phyloP scores from a whole-genome alignment of 2,113 vertebrate species.

The Nothoprocta pentlandii region DNA sequence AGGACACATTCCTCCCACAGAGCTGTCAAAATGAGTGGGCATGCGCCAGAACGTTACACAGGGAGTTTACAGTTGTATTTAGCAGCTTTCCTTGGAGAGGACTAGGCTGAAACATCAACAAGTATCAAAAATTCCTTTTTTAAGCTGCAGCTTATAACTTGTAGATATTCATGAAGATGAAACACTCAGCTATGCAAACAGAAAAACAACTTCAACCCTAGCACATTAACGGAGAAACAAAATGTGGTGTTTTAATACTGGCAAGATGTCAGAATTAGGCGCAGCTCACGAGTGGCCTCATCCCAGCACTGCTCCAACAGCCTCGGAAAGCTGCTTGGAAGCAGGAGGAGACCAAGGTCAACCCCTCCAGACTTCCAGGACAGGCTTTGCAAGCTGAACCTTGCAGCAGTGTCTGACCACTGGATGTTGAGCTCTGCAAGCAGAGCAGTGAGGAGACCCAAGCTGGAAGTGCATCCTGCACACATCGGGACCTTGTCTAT shows the following conservation, averaged over 20 bases:
- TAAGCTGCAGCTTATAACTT: not conserved
- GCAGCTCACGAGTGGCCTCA: not conserved
- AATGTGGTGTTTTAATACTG: conserved; percentile 41
- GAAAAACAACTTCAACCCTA: not conserved
- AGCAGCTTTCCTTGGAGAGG: not conserved
- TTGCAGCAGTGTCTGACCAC: not conserved
- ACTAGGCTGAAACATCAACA: not conserved
- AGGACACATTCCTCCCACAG: fast-evolving
- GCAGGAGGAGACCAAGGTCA: too few relatives aligned
- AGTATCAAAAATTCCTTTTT: not conserved
- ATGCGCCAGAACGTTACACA: fast-evolving
- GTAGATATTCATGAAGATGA: not conserved
- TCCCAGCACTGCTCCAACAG: not conserved
- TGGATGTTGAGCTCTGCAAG: not conserved
- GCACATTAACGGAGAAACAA: not conserved
- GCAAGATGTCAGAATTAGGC: conserved; percentile 41
- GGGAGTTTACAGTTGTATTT: not conserved
- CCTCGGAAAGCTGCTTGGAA: not conserved
- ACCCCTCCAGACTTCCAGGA: not conserved
- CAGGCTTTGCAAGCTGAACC: not conserved
- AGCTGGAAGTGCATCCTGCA: not conserved
- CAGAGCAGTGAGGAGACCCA: not conserved
- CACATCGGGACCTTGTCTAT: too few relatives aligned
- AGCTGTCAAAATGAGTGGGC: not conserved
- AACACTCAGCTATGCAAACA: conserved; percentile 24